Conservation (phyloP, 2,888 invertebrate genomes). For the Odontomyia ornata region DNA sequence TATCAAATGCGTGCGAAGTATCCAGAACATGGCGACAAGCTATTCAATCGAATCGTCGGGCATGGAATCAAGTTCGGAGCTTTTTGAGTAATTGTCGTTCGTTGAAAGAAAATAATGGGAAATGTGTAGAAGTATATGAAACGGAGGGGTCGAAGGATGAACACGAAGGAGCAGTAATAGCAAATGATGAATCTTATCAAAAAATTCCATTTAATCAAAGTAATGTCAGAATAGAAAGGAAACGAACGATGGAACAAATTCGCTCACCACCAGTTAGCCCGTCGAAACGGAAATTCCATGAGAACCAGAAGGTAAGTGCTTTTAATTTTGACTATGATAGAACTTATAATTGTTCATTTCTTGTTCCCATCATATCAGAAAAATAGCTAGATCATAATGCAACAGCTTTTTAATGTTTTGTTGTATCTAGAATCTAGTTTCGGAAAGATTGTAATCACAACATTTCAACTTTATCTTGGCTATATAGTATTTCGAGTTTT, state of each 20-base stretch:
- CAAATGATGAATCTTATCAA: not conserved
- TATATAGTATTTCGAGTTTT: too few species aligned
- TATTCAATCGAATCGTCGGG: conserved; percentile 37
- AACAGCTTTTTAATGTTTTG: too few species aligned
- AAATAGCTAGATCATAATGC: too few species aligned
- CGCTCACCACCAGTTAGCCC: conserved; percentile 52
- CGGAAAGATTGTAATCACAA: too few species aligned
- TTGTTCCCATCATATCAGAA: too few species aligned
- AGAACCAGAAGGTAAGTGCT: conserved; percentile 50
- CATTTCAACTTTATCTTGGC: too few species aligned
- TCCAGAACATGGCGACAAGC: conserved; percentile 39
- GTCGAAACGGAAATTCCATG: conserved; percentile 50
- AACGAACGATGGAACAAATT: conserved; percentile 16
- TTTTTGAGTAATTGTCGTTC: conserved; percentile 38
- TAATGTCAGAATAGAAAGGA: conserved; percentile 36
- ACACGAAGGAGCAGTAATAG: not conserved
- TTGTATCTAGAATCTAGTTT: too few species aligned
- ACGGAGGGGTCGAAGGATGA: not conserved
- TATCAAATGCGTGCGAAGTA: conserved; percentile 41
- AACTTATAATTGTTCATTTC: too few species aligned
- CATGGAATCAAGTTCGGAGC: conserved; percentile 23
- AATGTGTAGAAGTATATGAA: not conserved
- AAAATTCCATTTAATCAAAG: conserved; percentile 45
- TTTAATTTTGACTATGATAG: not conserved
- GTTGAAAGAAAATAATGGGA: conserved; percentile 47